phyloP scores from a whole-genome alignment of 2,888 invertebrate species.

The Tenodera sinensis region DNA sequence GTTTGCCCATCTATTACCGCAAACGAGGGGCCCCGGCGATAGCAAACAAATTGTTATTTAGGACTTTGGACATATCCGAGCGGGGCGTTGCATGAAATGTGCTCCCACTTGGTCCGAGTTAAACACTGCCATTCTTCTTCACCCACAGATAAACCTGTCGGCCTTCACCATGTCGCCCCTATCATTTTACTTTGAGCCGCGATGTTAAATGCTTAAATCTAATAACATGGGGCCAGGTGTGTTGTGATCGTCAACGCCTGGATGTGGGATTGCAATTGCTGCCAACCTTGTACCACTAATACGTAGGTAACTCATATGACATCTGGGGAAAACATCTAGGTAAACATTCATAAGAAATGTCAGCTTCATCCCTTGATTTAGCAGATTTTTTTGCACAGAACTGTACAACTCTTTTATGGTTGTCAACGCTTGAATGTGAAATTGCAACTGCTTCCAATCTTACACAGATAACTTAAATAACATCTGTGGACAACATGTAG shows the following conservation, averaged over 20 bases:
- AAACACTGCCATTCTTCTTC: background rate
- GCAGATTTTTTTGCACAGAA: no score
- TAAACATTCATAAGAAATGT: no score
- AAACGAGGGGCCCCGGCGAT: background rate
- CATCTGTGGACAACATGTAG: no score
- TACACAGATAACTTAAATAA: no score
- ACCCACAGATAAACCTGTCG: background rate
- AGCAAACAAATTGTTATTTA: background rate
- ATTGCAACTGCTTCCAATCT: no score
- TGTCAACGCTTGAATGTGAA: no score
- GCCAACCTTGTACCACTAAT: background rate
- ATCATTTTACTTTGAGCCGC: background rate
- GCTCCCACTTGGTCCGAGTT: background rate
- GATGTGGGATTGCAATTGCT: background rate
- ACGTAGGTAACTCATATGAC: background rate
- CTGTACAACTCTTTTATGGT: no score
- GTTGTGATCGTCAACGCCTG: background rate
- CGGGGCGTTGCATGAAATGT: background rate
- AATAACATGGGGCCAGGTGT: background rate
- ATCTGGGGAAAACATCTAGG: no score
- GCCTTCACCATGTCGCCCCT: background rate
- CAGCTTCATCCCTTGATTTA: no score
- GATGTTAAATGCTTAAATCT: background rate
- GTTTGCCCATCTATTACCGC: background rate
- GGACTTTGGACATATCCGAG: background rate